Evolutionary conservation across 2,113 vertebrate species (phyloP).

Genomic region (Dicentrarchus labrax): DNA sequence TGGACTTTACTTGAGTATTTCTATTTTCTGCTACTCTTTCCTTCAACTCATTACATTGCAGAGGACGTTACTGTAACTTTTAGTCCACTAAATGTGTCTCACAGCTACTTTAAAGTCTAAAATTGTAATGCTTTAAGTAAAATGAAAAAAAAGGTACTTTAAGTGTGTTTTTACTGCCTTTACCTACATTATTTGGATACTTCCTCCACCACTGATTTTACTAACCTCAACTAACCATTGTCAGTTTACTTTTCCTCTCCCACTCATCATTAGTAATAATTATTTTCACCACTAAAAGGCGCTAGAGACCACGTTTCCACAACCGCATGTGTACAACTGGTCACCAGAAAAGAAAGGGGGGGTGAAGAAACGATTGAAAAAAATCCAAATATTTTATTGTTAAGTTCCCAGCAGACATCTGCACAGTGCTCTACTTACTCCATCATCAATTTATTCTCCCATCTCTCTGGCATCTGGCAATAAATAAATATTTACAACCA

Average conservation of each 20-base stretch:
- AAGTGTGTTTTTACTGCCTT: not conserved
- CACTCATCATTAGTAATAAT: not conserved
- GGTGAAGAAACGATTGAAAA: constrained; percentile 15
- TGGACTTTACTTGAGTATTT: not conserved
- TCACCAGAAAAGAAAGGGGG: not conserved
- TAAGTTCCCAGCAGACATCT: constrained; percentile 55
- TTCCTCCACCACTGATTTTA: not conserved
- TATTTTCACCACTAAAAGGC: constrained; percentile 44
- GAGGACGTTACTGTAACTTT: not conserved
- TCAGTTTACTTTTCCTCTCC: not conserved
- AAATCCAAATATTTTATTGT: constrained; percentile 54
- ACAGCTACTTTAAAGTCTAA: not conserved
- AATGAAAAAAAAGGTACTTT: not conserved
- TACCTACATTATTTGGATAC: not conserved
- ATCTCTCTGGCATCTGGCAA: constrained; percentile 84
- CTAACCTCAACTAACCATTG: not conserved
- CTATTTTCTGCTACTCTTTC: not conserved
- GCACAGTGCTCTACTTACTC: constrained; percentile 7
- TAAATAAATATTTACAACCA: constrained; percentile 98
- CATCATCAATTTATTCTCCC: constrained; percentile 29
- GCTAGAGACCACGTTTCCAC: constrained; percentile 49
- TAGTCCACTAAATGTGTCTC: not conserved
- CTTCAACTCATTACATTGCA: not conserved
- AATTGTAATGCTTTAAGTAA: not conserved
- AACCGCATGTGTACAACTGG: no score